These are phyloP conservation scores for Nanorana parkeri DNA, from an alignment of 2,113 vertebrate genomes.

Conservation along the genomic window DNA sequence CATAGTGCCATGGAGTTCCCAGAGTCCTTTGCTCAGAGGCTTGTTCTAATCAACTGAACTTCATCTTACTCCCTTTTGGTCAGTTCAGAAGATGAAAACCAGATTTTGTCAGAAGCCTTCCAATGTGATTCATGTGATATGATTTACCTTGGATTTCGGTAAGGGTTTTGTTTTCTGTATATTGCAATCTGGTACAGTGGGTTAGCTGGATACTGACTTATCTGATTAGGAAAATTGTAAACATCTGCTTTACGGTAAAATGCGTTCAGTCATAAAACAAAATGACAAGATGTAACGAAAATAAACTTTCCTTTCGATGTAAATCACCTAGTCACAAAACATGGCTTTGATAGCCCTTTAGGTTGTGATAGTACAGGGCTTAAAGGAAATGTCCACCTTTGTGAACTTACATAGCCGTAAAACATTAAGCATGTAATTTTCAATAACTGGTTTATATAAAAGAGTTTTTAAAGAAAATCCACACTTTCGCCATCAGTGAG, in stretches of 20 bases:
- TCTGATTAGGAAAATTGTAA: conserved; percentile 14
- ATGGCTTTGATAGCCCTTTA: too few species aligned
- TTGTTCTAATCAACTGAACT: not conserved
- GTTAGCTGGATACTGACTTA: not conserved
- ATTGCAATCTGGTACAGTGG: not conserved
- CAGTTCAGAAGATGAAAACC: not conserved
- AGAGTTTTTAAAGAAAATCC: too few species aligned
- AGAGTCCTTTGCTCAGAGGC: not conserved
- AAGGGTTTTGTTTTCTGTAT: not conserved
- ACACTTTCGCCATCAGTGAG: too few species aligned
- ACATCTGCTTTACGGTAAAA: not conserved
- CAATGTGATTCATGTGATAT: not conserved
- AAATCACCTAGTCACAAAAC: not conserved
- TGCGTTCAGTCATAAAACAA: not conserved
- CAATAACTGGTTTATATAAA: too few species aligned
- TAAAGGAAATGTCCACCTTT: too few species aligned
- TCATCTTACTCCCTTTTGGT: not conserved
- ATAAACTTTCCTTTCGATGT: not conserved
- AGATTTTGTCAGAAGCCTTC: conserved; percentile 9
- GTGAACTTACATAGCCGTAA: too few species aligned
- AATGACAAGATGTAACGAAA: not conserved
- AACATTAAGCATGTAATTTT: too few species aligned
- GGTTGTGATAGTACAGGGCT: too few species aligned
- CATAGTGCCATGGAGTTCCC: not conserved
- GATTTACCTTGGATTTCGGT: not conserved